phyloP scores from a whole-genome alignment of 2,113 vertebrate species.

The Gavialis gangeticus region DNA sequence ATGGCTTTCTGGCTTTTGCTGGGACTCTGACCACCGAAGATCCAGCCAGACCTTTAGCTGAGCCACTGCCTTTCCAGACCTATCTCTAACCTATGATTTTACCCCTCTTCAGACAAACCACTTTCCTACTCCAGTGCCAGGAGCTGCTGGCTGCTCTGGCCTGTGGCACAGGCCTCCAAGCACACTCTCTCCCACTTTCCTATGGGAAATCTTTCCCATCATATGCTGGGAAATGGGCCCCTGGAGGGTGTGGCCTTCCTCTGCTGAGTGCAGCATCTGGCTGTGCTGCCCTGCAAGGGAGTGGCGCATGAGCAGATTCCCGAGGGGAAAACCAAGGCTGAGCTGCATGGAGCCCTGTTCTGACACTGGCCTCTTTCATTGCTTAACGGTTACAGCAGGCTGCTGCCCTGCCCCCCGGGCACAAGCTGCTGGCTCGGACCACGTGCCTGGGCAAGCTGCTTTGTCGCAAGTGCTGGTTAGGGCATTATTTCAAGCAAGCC shows the following conservation, averaged over 20 bases:
- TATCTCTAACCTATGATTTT: fast-evolving
- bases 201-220: too few species aligned
- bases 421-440: fast-evolving
- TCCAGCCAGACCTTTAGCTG: too few species aligned
- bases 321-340: neutral
- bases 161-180: too few species aligned
- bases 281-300: neutral
- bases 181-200: too few species aligned
- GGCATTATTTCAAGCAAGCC: neutral
- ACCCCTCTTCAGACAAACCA: neutral
- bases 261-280: neutral
- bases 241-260: too few species aligned
- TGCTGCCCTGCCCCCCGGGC: neutral
- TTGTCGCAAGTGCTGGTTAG: neutral
- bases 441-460: neutral
- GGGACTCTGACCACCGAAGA: too few species aligned
- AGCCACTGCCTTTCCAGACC: neutral
- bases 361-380: conserved; percentile 4
- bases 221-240: too few species aligned
- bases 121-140: neutral
- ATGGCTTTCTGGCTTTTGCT: too few species aligned
- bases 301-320: neutral
- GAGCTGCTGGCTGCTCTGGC: fast-evolving
- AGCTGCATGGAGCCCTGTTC: neutral
- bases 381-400: neutral